Base-by-base conservation (phyloP, 2,797 vertebrate genomes). In the Dendrocincla tyrannina region DNA sequence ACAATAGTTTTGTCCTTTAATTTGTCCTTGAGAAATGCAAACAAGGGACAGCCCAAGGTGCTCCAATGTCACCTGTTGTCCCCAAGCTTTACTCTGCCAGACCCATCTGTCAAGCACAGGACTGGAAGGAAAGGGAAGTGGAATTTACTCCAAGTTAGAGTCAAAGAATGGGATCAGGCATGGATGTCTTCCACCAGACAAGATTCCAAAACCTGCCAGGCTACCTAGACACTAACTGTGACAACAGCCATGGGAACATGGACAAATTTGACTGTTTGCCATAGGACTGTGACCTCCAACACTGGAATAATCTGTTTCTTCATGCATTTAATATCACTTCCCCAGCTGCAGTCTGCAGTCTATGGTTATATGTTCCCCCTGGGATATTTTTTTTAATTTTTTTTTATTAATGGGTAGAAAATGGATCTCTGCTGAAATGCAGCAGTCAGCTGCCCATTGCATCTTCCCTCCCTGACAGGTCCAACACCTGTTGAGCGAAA, bases 241-340 rank as follows among this genome's bases (percentile, higher is more conserved):
- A 30, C 47, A 60, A 69, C 17, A 67, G 0, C 10, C 27, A 12
- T 7, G 46, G 68, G 22, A 39, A 74, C 30, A 39, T 3, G 10
- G 35, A 30, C 3, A 42, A 66, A 75, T 63, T 14, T 49, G 25
- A 41, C 27, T 11, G 4, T 28, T 11, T 53, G 63, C 27, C 37
- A 13, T 8, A 35, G 37, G 24, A 73, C 68, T 0, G 0, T n/a
- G 42, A 4, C 47, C 32, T 67, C 50, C 25, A 47, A 9, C 20
- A 13, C 24, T 20, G 39, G n/a, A 68, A 55, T 70, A 59, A 88
- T 49, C 62, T 76, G 11, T 1, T 18, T 72, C 89, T 67, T 60
- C 58, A 37, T 2, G 2, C 42, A 63, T 46, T 83, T 70, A 68
- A 9, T n/a, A 70, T 22, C 50, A 16, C 10, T 33, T 67, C 9